Percentiles rank a stretch among this genome's conserved stretches.
Evolutionary conservation across 2,797 vertebrate genomes (phyloP).

Genomic region (Netta rufina): DNA sequence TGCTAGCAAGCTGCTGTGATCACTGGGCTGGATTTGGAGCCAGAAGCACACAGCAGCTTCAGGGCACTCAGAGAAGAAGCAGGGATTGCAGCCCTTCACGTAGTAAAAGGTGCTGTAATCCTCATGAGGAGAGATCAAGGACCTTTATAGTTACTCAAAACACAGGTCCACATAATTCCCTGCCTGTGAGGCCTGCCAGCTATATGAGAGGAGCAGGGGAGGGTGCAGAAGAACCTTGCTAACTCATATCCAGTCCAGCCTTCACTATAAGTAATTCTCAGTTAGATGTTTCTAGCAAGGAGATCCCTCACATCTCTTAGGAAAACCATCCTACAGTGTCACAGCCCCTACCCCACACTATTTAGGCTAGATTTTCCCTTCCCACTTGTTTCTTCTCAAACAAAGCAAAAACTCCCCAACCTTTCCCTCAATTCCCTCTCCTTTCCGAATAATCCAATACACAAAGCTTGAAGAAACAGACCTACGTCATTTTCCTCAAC

Average conservation of each 20-base stretch:
- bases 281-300: background rate
- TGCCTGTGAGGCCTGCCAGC: background rate
- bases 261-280: background rate
- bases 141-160: background rate
- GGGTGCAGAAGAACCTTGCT: background rate
- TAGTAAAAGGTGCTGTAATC: background rate
- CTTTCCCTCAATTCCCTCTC: background rate
- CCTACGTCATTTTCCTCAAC: background rate
- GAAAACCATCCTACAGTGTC: background rate
- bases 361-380: background rate
- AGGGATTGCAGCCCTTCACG: background rate
- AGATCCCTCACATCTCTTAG: background rate
- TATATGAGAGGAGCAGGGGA: background rate
- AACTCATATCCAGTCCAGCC: background rate
- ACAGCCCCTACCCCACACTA: background rate
- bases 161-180: background rate
- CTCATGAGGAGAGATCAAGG: background rate
- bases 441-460: background rate
- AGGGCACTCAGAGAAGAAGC: background rate
- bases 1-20: background rate
- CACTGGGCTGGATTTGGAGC: background rate
- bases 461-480: background rate
- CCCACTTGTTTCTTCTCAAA: background rate
- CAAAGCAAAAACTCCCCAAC: background rate
- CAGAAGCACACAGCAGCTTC: background rate